These are phyloP conservation scores for Muscicapa comitata DNA, from an alignment of 2,797 vertebrate genomes.

Conservation along the genomic window DNA sequence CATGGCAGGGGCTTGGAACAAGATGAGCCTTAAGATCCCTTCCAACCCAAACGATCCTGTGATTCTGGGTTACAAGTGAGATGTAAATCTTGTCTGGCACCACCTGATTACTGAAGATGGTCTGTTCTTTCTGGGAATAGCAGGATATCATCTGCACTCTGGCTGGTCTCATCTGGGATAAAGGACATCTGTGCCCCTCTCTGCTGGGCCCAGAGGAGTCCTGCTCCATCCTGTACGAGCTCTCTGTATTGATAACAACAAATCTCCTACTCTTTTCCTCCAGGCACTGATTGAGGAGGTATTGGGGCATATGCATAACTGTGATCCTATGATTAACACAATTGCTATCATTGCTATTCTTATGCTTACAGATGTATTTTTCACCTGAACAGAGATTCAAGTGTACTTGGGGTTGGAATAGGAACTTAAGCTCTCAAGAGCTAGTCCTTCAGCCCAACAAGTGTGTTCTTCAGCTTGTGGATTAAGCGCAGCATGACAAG, in stretches of 20 bases:
- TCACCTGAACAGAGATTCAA: background rate
- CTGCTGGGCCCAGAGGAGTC: background rate
- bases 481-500: background rate
- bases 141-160: background rate
- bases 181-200: background rate
- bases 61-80: background rate
- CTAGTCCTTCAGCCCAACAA: background rate
- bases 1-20: accelerated
- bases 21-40: background rate
- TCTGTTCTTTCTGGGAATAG: background rate
- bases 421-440: background rate
- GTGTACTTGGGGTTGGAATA: background rate
- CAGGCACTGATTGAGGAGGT: background rate
- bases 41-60: background rate
- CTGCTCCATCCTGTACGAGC: accelerated
- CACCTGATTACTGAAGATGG: background rate
- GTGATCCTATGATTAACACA: background rate
- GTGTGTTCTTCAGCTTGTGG: background rate
- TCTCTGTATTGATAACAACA: background rate
- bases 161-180: background rate
- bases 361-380: background rate
- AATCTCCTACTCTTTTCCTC: background rate
- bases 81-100: background rate
- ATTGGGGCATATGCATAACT: background rate
- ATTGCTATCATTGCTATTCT: background rate